Base-by-base conservation (phyloP, 2,888 invertebrate species). In the Megalurothrips usitatus region DNA sequence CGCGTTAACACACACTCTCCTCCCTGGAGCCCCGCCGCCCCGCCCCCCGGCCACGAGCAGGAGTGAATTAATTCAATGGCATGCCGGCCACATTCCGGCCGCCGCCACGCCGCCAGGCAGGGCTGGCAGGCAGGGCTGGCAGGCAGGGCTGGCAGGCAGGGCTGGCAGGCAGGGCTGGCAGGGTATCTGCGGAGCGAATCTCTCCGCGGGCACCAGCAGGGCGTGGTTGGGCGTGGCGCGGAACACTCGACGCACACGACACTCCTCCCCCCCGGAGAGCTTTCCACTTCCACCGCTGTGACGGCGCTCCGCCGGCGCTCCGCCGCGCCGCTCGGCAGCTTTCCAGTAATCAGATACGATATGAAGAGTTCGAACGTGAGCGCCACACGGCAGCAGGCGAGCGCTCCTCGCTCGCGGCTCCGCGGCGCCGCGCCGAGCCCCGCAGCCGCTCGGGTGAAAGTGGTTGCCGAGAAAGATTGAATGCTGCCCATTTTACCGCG, bases 261-360 rank as follows among this genome's bases (percentile, higher is more conserved):
- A 75, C 68, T 9, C 0, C 26, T 9, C 23, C 68, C 52, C 6
- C 3, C 34, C 34, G 34, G 6, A 43, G 34, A 4, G 34, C 34
- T 43, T 43, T 43, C 34, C 34, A 43, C 34, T 2, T 2, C 34
- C 3, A 6, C 34, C 3, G 34, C 34, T 2, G 34, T 6, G 34
- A 6, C 34, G 34, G 34, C 34, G 34, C 34, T 43, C 34, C 34
- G 34, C 34, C 6, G 6, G 58, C n/a, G n/a, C n/a, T 58, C 58
- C 17, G 12, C 17, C 17, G 58, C 14, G 11, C 19, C 58, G n/a
- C 58, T 58, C 58, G 26, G 23, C 68, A 12, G 26, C 68, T 75
- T 75, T 75, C 68, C 68, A 75, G 68, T 75, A 75, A 75, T 75
- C 68, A 75, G 68, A 75, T 75, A 75, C 26, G 68, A 75, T 26